phyloP scores from a whole-genome alignment of 2,797 vertebrate genomes.

The Brotula barbata region DNA sequence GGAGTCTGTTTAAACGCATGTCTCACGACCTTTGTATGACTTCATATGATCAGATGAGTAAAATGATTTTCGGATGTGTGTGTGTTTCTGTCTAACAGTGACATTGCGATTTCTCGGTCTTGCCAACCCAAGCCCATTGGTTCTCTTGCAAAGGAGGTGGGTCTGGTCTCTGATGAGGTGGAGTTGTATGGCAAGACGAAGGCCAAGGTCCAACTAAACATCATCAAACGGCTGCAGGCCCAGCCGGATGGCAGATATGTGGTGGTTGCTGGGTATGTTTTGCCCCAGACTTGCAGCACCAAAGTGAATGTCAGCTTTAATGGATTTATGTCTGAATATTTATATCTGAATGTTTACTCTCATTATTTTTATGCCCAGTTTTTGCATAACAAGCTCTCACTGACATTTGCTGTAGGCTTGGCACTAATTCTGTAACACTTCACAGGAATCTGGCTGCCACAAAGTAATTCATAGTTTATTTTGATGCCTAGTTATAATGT shows the following conservation, averaged over 20 bases:
- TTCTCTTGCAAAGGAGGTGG: constrained; percentile 85
- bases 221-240: constrained; percentile 84
- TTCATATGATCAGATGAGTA: neutral
- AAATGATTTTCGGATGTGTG: neutral
- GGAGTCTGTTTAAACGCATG: too few relatives aligned
- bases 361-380: too few relatives aligned
- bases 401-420: too few relatives aligned
- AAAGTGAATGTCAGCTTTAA: too few relatives aligned
- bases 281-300: too few relatives aligned
- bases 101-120: constrained; percentile 93
- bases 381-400: too few relatives aligned
- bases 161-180: constrained; percentile 88
- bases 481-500: too few relatives aligned
- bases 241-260: constrained; percentile 94
- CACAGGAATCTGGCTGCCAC: too few relatives aligned
- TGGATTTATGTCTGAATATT: too few relatives aligned
- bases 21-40: neutral
- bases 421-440: too few relatives aligned
- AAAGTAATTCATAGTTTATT: too few relatives aligned
- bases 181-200: constrained; percentile 92
- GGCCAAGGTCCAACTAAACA: constrained; percentile 89
- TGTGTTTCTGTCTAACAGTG: constrained; percentile 75
- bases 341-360: too few relatives aligned
- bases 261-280: constrained; percentile 93
- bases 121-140: constrained; percentile 86